Percentiles rank a stretch among this genome's conserved stretches.
Evolutionary conservation across 2,888 invertebrate species (phyloP).

Genomic region (Alloplasta piceator): DNA sequence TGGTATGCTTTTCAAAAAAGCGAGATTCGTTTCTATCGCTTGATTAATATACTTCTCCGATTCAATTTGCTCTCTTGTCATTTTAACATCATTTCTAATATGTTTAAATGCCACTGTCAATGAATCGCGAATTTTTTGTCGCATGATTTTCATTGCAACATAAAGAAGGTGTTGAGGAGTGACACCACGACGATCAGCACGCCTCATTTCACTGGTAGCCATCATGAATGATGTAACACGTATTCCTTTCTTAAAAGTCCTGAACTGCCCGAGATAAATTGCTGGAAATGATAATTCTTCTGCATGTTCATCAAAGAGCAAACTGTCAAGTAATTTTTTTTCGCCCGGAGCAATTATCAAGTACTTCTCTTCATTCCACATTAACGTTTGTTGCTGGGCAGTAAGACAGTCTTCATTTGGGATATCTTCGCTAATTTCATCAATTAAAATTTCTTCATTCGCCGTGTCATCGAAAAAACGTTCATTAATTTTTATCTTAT

Average conservation of each 20-base stretch:
- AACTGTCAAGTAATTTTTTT: slow-evolving; percentile 71
- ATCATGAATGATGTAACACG: slow-evolving; percentile 78
- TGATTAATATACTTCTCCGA: too few species aligned
- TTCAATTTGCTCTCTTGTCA: neutral
- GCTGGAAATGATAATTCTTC: slow-evolving; percentile 64
- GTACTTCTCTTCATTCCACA: slow-evolving; percentile 62
- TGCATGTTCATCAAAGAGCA: slow-evolving; percentile 79
- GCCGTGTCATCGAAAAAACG: slow-evolving; percentile 1
- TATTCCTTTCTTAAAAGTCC: slow-evolving; percentile 72
- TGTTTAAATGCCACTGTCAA: slow-evolving; percentile 31
- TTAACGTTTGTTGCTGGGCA: slow-evolving; percentile 49
- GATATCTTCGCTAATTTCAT: slow-evolving; percentile 32
- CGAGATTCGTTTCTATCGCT: too few species aligned
- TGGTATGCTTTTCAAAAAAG: slow-evolving; percentile 16
- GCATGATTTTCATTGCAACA: slow-evolving; percentile 80
- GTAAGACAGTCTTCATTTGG: slow-evolving; percentile 43
- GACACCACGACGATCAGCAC: slow-evolving; percentile 79
- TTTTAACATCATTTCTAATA: neutral
- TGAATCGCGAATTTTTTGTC: slow-evolving; percentile 67
- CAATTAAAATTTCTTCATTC: neutral
- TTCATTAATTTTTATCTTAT: slow-evolving; percentile 30
- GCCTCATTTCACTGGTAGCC: slow-evolving; percentile 79
- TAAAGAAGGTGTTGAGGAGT: slow-evolving; percentile 76
- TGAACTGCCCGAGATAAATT: slow-evolving; percentile 80
- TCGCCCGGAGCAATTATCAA: slow-evolving; percentile 63